These are phyloP conservation scores for Zelleria hepariella DNA, from an alignment of 2,888 invertebrate genomes.

Conservation along the genomic window DNA sequence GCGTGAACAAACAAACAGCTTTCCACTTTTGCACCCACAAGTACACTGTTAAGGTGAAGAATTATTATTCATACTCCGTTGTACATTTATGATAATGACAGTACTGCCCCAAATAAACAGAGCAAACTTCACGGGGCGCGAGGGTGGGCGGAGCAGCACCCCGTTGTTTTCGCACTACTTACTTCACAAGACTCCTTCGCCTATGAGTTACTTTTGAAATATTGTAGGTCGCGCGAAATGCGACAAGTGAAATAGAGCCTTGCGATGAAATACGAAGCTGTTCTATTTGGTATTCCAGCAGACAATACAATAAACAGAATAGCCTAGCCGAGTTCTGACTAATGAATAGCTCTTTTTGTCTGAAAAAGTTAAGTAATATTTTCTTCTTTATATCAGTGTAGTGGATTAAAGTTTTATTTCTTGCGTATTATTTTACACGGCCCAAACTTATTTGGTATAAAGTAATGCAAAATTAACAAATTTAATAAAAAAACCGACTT, in stretches of 20 bases:
- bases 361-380: too few relatives aligned
- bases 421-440: too few relatives aligned
- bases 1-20: not conserved
- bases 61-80: not conserved
- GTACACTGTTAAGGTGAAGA: not conserved
- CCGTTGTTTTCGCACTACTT: not conserved
- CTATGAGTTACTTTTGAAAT: not conserved
- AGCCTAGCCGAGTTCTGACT: not conserved
- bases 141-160: too few relatives aligned
- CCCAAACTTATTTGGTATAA: too few relatives aligned
- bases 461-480: too few relatives aligned
- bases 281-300: not conserved
- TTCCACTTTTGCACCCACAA: not conserved
- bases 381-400: too few relatives aligned
- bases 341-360: not conserved
- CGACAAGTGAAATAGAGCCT: not conserved
- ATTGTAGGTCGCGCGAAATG: not conserved
- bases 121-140: not conserved
- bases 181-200: too few relatives aligned
- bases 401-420: too few relatives aligned
- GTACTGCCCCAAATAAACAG: not conserved
- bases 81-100: not conserved
- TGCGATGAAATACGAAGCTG: not conserved
- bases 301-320: not conserved
- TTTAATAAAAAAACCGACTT: too few relatives aligned